Evolutionary conservation across 2,888 invertebrate genomes (phyloP).

Genomic region (Apodemia duryi): DNA sequence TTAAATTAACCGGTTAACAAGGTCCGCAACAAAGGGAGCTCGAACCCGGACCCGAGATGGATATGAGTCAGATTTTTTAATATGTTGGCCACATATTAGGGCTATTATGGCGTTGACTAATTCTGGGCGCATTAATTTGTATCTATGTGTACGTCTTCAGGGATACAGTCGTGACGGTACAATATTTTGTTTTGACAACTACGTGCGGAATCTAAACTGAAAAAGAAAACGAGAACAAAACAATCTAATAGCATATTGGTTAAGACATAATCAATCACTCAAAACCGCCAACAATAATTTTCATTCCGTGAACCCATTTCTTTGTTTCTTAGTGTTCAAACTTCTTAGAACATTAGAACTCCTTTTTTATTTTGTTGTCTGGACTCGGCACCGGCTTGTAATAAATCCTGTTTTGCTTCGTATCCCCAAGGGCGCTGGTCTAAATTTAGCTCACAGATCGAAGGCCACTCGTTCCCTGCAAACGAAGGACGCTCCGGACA

Average conservation of each 20-base stretch:
- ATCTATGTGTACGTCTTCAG: too few relatives aligned
- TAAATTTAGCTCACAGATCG: constrained; percentile 66
- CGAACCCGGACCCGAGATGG: too few relatives aligned
- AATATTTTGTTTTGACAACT: too few relatives aligned
- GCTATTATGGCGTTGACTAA: too few relatives aligned
- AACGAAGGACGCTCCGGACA: constrained; percentile 38
- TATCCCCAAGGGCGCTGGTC: constrained; percentile 63
- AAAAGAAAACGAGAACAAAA: neutral
- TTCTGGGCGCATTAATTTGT: too few relatives aligned
- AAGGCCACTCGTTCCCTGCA: constrained; percentile 53
- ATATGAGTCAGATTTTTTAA: too few relatives aligned
- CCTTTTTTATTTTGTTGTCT: constrained; percentile 26
- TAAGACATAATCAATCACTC: neutral
- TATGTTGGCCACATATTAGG: too few relatives aligned
- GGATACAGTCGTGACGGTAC: too few relatives aligned
- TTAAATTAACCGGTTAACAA: too few relatives aligned
- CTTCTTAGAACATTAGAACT: constrained; percentile 23
- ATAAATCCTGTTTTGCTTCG: constrained; percentile 70
- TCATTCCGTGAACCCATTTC: constrained; percentile 9
- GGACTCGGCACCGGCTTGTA: constrained; percentile 38
- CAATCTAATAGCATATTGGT: neutral
- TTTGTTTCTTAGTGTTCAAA: constrained; percentile 13
- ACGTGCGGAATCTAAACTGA: neutral
- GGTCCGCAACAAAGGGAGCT: too few relatives aligned
- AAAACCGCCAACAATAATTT: constrained; percentile 1